Evolutionary conservation across 1,140 invertebrate genomes (phyloP), one percentile per base, ranked within the genome.

Genomic region (Adelges cooleyi): DNA sequence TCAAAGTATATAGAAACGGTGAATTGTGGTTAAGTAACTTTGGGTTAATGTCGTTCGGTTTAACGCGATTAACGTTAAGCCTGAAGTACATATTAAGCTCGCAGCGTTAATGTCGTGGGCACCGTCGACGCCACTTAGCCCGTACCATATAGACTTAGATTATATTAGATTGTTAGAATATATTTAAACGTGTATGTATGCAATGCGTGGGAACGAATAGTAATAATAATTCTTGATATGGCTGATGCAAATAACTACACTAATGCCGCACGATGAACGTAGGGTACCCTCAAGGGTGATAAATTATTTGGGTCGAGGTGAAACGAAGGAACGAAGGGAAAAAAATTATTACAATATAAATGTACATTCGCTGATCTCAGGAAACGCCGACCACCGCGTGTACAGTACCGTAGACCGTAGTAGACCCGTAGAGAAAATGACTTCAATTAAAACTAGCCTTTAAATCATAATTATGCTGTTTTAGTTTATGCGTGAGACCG

Each of bases 381-480:
- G 42, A 62, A 62, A 62, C 36, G n/a, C 13, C 17, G 20, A 20
- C 27, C 56, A n/a, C 42, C 15, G 29, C 29, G 29, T 33, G 11
- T 33, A 33, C 29, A 33, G 11, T 33, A n/a, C n/a, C n/a, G 29
- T 5, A 33, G 18, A 17, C 9, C 33, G 17, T 33, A 27, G 22
- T 20, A 33, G 11, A 48, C 17, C 56, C 27, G 25, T 13, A 20
- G 42, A 62, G 56, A 62, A 62, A 62, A 62, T 29, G 42, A 46
- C 56, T 62, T 48, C 56, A 62, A 62, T 62, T 62, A 62, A 62
- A 62, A 48, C 56, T 62, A 22, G 17, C 56, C 36, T 5, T 17
- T 62, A 62, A 62, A 62, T 62, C 56, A 62, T 46, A 48, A 62
- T 62, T 62, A 62, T 25, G 5, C 18, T 62, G 25, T 48, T 56